Percentiles rank a stretch among this genome's conserved stretches.
phyloP scores from a whole-genome alignment of 2,797 vertebrate species.

The Hoplostethus atlanticus region DNA sequence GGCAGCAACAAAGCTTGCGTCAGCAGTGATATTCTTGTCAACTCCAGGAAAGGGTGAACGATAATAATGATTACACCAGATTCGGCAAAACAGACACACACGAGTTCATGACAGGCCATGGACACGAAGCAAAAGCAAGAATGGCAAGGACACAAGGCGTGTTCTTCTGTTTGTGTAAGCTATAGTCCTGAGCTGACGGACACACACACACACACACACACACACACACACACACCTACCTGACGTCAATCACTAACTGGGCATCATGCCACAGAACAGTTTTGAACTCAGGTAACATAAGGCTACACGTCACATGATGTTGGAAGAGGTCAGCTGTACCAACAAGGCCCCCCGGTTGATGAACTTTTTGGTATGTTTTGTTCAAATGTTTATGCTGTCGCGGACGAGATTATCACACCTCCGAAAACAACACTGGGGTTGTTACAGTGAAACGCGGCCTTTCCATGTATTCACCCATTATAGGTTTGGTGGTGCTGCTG shows the following conservation, averaged over 20 bases:
- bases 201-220: not conserved
- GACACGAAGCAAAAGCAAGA: conserved; percentile 16
- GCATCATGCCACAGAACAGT: not conserved
- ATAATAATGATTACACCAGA: conserved; percentile 26
- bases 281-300: not conserved
- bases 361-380: not conserved
- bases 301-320: not conserved
- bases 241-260: not conserved
- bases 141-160: not conserved
- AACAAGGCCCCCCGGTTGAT: not conserved
- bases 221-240: not conserved
- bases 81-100: not conserved
- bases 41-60: not conserved
- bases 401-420: conserved; percentile 30
- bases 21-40: not conserved
- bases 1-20: conserved; percentile 1
- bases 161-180: not conserved
- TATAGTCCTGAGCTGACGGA: not conserved
- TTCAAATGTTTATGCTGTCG: not conserved
- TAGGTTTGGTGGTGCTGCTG: not conserved
- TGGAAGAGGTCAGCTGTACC: not conserved
- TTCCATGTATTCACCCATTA: conserved; percentile 6
- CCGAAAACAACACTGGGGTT: conserved; percentile 43
- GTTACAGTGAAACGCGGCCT: too few species aligned
- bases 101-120: conserved; percentile 36